Base-by-base conservation (phyloP, 1,140 invertebrate genomes). In the Anoplolepis gracilipes region DNA sequence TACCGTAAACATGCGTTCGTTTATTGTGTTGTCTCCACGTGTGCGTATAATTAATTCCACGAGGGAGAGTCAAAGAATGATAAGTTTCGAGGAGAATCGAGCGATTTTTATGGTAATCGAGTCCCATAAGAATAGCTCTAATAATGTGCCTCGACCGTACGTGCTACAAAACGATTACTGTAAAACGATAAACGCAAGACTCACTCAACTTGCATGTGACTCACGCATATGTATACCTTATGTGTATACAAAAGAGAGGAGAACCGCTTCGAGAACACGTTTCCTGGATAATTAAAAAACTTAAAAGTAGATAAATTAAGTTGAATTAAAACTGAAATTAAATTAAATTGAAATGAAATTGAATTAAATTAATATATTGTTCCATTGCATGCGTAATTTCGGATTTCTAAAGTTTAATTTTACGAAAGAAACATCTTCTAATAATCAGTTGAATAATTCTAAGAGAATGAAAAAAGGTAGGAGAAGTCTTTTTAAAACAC, bases 1-100 rank as follows among this genome's bases (percentile, higher is more conserved):
- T 69, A 42, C 25, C 19, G 6, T 46, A 59, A 82, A 82, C 22
- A 13, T 59, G 53, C 78, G 78, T 57, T 22, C 2, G 49, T 57
- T 53, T 33, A 5, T 36, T 0, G 8, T 72, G 30, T 28, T 22
- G 53, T 19, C 16, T 4, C 33, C 57, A 30, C 22, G 59, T 46
- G 13, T 25, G 70, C 13, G 13, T 36, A 36, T 59, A 39, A 72
- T 73, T 82, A 33, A 19, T 61, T 42, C 59, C 33, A 30, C 13
- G 19, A 42, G n/a, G 28, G 59, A 46, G 6, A 59, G 30, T 0
- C 19, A 11, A 79, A 55, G 16, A 59, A 39, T 42, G 6, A 30
- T n/a, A n/a, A 25, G 16, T 30, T 6, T 61, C 22, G 49, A 25
- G 22, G 16, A 1, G 13, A 42, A 7, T 16, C 33, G 36, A 72